These are phyloP conservation scores for Platysternon megacephalum DNA, from an alignment of 2,113 vertebrate genomes.

Conservation along the genomic window DNA sequence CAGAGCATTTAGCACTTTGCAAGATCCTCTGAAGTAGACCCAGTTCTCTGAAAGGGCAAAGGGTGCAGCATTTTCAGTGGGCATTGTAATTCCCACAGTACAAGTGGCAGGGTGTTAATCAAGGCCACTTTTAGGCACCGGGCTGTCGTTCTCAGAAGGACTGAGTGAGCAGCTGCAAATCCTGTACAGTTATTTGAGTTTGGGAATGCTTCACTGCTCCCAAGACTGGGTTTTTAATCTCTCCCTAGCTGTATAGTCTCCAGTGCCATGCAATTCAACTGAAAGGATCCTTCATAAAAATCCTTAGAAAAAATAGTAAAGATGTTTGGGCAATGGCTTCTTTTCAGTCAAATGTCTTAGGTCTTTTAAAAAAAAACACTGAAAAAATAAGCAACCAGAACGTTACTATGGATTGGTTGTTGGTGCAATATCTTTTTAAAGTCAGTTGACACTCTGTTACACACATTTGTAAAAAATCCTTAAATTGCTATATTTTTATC, in stretches of 20 bases:
- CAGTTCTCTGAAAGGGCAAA: neutral
- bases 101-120: neutral
- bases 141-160: neutral
- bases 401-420: neutral
- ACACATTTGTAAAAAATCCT: neutral
- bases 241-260: neutral
- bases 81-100: neutral
- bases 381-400: neutral
- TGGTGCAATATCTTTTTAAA: neutral
- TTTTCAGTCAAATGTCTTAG: neutral
- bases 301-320: neutral
- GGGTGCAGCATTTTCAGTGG: neutral
- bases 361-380: neutral
- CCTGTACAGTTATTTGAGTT: neutral
- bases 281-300: neutral
- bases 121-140: neutral
- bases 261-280: neutral
- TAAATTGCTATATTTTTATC: neutral
- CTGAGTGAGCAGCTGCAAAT: neutral
- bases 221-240: neutral
- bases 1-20: neutral
- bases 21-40: neutral
- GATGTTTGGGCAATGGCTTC: neutral
- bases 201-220: neutral
- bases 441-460: neutral